Evolutionary conservation across 2,797 vertebrate species (phyloP).

Genomic region (Numenius phaeopus): DNA sequence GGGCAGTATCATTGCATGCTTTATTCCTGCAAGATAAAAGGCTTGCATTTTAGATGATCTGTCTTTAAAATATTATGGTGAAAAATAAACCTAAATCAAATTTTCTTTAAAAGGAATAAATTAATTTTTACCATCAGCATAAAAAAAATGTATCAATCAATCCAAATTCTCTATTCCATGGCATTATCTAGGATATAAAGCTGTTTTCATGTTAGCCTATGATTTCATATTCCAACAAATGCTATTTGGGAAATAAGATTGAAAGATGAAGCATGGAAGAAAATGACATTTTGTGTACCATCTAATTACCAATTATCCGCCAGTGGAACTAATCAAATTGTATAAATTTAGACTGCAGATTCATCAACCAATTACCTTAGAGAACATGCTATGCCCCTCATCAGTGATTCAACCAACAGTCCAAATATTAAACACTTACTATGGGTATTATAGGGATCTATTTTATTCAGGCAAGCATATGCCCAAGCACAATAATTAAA

Average conservation of each 20-base stretch:
- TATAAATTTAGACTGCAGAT: slow-evolving; percentile 62
- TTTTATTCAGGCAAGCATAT: neutral
- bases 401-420: slow-evolving; percentile 25
- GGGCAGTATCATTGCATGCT: neutral
- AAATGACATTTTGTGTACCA: slow-evolving; percentile 73
- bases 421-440: slow-evolving; percentile 17
- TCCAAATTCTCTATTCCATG: slow-evolving; percentile 80
- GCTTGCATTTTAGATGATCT: slow-evolving; percentile 37
- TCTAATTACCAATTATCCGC: slow-evolving; percentile 74
- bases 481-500: neutral
- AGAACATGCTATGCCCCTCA: slow-evolving; percentile 42
- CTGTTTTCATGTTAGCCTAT: slow-evolving; percentile 70
- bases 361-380: slow-evolving; percentile 60
- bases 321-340: slow-evolving; percentile 71
- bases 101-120: slow-evolving; percentile 78
- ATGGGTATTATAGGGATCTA: neutral
- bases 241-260: slow-evolving; percentile 75
- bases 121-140: slow-evolving; percentile 80
- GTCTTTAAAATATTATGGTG: slow-evolving; percentile 49
- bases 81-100: slow-evolving; percentile 69
- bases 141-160: slow-evolving; percentile 84
- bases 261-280: slow-evolving; percentile 71
- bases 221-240: slow-evolving; percentile 79
- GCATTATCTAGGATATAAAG: slow-evolving; percentile 76
- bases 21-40: neutral